These are phyloP conservation scores for Limnephilus auricula DNA, from an alignment of 2,888 invertebrate genomes.

Conservation along the genomic window DNA sequence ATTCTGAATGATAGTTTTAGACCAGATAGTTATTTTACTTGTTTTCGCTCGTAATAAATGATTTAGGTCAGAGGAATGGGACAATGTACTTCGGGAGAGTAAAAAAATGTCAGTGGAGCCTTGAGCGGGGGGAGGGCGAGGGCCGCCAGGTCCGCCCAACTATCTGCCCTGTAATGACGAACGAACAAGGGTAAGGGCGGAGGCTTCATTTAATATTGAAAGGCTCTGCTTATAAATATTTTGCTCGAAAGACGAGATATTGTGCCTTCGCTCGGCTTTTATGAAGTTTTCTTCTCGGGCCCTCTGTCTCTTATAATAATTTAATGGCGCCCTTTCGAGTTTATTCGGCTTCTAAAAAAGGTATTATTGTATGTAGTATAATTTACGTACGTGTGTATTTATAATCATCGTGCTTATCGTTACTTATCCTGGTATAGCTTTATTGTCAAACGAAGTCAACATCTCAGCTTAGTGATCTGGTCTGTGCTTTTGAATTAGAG, in stretches of 20 bases:
- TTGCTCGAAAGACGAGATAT: slow-evolving; percentile 5
- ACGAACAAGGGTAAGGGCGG: slow-evolving; percentile 25
- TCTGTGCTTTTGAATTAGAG: too few relatives aligned
- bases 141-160: neutral
- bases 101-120: neutral
- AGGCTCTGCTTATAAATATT: slow-evolving; percentile 37
- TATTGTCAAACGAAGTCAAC: neutral
- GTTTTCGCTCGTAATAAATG: too few relatives aligned
- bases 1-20: too few relatives aligned
- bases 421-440: neutral
- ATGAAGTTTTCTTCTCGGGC: neutral
- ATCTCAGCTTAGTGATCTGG: neutral
- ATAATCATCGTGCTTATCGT: neutral
- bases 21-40: too few relatives aligned
- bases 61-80: too few relatives aligned
- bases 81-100: too few relatives aligned
- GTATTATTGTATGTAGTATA: neutral
- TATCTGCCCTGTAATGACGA: slow-evolving; percentile 20
- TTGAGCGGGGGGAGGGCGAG: neutral
- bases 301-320: neutral
- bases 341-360: neutral
- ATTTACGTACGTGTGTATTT: neutral
- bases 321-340: neutral
- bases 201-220: slow-evolving; percentile 36
- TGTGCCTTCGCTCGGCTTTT: neutral